Percentiles rank a stretch among this genome's conserved stretches.
Evolutionary conservation across 2,888 invertebrate species (phyloP).

Genomic region (Archaeoteleia sp.): DNA sequence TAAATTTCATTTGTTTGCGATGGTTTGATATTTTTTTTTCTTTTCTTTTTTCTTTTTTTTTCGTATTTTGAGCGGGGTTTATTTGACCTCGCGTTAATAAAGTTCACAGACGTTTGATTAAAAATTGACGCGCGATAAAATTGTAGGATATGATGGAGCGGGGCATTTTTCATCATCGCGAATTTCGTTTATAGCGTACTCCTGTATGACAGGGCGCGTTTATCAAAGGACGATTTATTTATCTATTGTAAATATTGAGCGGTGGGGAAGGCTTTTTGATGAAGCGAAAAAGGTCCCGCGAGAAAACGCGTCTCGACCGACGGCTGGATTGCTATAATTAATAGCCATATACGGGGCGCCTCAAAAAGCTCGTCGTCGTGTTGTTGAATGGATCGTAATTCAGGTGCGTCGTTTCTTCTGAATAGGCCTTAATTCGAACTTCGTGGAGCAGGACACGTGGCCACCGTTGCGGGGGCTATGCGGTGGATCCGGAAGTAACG

Average conservation of each 20-base stretch:
- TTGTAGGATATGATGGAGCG: too few relatives aligned
- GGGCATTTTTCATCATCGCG: slow-evolving; percentile 2
- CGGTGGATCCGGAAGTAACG: too few relatives aligned
- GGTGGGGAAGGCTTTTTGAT: slow-evolving; percentile 34
- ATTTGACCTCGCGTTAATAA: not conserved
- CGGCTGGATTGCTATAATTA: slow-evolving; percentile 43
- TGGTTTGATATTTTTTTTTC: not conserved
- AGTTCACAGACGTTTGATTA: slow-evolving; percentile 2
- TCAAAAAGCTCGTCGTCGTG: slow-evolving; percentile 59
- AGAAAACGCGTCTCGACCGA: slow-evolving; percentile 17
- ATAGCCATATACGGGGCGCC: slow-evolving; percentile 23
- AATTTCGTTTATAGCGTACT: not conserved
- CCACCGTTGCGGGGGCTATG: slow-evolving; percentile 44
- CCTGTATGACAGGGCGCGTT: slow-evolving; percentile 10
- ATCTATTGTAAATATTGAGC: slow-evolving; percentile 60
- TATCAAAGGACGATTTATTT: slow-evolving; percentile 65
- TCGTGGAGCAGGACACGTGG: slow-evolving; percentile 54
- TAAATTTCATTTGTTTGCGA: too few relatives aligned
- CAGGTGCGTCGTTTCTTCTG: slow-evolving; percentile 65
- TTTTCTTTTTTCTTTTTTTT: not conserved
- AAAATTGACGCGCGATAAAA: not conserved
- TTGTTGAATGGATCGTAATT: slow-evolving; percentile 71
- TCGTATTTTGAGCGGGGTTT: not conserved
- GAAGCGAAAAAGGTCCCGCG: slow-evolving; percentile 22
- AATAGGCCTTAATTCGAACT: slow-evolving; percentile 69